Base-by-base conservation (phyloP, 2,113 vertebrate species). In the Mus pahari region DNA sequence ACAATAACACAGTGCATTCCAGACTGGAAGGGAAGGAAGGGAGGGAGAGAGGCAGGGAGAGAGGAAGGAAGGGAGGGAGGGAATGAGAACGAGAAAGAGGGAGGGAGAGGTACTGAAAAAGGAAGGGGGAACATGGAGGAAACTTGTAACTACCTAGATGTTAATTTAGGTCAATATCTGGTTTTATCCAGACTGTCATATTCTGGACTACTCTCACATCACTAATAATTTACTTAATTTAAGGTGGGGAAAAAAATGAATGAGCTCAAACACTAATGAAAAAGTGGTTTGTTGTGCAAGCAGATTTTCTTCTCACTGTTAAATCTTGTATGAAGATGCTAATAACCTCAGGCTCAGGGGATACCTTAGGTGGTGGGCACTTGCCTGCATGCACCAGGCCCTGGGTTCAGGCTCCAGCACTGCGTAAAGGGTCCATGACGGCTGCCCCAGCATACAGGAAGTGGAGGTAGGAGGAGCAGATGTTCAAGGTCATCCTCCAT, bases 231-330 rank as follows among this genome's bases (percentile, higher is more conserved):
- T 84, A 83, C 81, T 96, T 89, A 79, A 93, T 68, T 22, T 33
- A 73, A 96, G 90, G 36, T 93, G 62, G 89, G 68, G 90, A 14
- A 39, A 70, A 90, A 98, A 96, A 68, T 84, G 39, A 91, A 73
- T 90, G 79, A 84, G 87, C 26, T 42, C 39, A 78, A 96, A 90
- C 31, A 81, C 7, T 86, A 89, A 88, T 90, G 71, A 91, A 95
- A 95, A 70, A 74, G 48, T 66, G 14, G 42, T n/a, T 74, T 62
- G 60, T 36, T 78, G 53, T 90, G 14, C 7, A 86, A 79, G 55
- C 26, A 81, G 36, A 73, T 86, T 89, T 89, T 93, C 31, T 92
- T 92, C 31, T 88, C 58, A 83, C 50, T 53, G 17, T 22, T 94
- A 26, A 26, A 22, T 77, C 60, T 86, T 26, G n/a, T 79, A 22